Conservation (phyloP, 2,888 invertebrate species). For the Hylaea fasciaria region DNA sequence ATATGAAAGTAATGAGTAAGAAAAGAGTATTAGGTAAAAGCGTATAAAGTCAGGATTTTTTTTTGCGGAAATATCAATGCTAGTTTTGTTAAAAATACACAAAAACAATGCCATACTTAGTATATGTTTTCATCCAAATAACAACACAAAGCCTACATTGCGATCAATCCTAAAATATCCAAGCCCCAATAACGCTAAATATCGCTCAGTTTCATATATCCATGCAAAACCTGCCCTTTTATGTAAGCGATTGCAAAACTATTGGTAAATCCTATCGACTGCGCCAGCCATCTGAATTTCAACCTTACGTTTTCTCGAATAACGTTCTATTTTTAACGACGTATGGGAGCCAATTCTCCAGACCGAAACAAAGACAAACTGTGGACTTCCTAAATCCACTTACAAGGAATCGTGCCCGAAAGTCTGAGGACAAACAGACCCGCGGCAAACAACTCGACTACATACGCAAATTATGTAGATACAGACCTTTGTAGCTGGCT, state of each 20-base stretch:
- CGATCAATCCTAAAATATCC: conserved; percentile 28
- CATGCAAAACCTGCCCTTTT: conserved; percentile 30
- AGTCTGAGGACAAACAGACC: conserved; percentile 35
- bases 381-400: conserved; percentile 36
- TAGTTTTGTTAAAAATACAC: no score
- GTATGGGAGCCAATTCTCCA: conserved; percentile 7
- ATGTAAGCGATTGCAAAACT: conserved; percentile 35
- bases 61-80: no score
- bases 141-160: conserved; percentile 14
- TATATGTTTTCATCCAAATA: no score
- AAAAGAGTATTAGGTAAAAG: no score
- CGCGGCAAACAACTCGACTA: conserved; percentile 26
- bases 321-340: conserved; percentile 6
- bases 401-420: conserved; percentile 35
- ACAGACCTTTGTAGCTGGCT: conserved; percentile 18
- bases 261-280: conserved; percentile 16
- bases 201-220: conserved; percentile 44
- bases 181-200: conserved; percentile 53
- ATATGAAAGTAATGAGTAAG: no score
- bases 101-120: no score
- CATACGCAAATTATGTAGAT: conserved; percentile 33
- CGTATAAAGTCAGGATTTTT: no score
- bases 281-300: not conserved
- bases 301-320: not conserved
- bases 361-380: conserved; percentile 31